Percentiles rank a stretch among this genome's conserved stretches.
Evolutionary conservation across 1,140 invertebrate genomes (phyloP).

Genomic region (Brachionus angularis): DNA sequence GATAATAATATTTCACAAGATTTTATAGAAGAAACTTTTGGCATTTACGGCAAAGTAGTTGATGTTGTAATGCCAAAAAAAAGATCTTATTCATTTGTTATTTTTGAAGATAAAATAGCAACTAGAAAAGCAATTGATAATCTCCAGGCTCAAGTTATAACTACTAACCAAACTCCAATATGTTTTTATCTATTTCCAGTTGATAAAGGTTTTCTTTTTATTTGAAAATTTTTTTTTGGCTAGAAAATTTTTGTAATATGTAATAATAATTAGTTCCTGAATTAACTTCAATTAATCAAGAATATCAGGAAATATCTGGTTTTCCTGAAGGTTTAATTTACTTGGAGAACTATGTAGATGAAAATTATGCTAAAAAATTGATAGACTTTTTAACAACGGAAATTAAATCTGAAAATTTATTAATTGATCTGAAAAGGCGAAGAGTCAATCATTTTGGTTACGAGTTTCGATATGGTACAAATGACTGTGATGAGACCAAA

Average conservation of each 20-base stretch:
- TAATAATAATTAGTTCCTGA: background rate
- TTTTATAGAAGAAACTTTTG: conserved; percentile 30
- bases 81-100: conserved; percentile 22
- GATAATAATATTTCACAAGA: conserved; percentile 36
- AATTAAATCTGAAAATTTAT: conserved; percentile 34
- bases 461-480: conserved; percentile 82
- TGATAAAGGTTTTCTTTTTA: background rate
- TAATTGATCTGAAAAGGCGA: conserved; percentile 69
- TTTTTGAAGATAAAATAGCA: background rate
- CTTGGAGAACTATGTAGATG: conserved; percentile 26
- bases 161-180: conserved; percentile 24
- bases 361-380: conserved; percentile 21
- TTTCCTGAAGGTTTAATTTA: conserved; percentile 14
- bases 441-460: conserved; percentile 88
- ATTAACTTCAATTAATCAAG: background rate
- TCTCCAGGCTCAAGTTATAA: conserved; percentile 10
- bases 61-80: conserved; percentile 34
- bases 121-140: conserved; percentile 5
- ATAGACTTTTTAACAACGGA: background rate
- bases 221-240: background rate
- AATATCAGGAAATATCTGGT: background rate
- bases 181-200: conserved; percentile 37
- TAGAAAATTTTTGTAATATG: background rate
- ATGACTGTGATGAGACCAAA: conserved; percentile 73
- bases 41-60: conserved; percentile 17